A percentile compares a stretch with the other conserved stretches of the same genome.
These are phyloP conservation scores for Cyprinella venusta DNA, from an alignment of 2,797 vertebrate species.

Conservation along the genomic window DNA sequence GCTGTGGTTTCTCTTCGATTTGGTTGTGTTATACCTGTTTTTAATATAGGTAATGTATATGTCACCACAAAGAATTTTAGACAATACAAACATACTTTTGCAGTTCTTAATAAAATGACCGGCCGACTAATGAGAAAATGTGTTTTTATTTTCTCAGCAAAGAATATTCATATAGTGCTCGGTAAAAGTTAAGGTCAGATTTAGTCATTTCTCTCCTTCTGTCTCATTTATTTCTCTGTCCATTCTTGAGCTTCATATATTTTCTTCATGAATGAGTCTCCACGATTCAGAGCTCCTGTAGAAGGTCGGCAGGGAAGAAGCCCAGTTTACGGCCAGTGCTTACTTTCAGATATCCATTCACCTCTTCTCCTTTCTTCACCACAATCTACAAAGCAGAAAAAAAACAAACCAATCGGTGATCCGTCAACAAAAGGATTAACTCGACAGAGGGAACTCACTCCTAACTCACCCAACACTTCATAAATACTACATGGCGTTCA, in stretches of 20 bases:
- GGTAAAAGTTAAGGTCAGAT: background rate
- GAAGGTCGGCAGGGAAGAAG: conserved; percentile 87
- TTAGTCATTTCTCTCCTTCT: background rate
- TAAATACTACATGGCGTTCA: background rate
- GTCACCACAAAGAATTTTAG: background rate
- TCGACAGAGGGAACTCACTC: too few species aligned
- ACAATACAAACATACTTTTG: background rate
- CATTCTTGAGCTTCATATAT: background rate
- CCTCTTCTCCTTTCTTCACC: conserved; percentile 92
- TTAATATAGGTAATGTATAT: background rate
- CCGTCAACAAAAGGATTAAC: background rate
- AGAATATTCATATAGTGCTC: background rate
- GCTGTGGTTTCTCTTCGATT: background rate
- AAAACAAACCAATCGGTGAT: background rate
- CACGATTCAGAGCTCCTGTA: conserved; percentile 87
- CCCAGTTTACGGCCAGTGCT: conserved; percentile 92
- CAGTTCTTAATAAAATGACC: background rate
- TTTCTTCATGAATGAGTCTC: background rate
- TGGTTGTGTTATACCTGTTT: background rate
- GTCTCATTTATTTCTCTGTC: background rate
- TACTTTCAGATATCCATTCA: conserved; percentile 91
- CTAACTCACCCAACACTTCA: too few species aligned
- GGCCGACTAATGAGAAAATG: background rate
- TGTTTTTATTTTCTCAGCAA: background rate
- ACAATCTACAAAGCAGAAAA: conserved; percentile 83